These are phyloP conservation scores for Globodera rostochiensis DNA, from an alignment of 1,140 invertebrate genomes.

Conservation along the genomic window DNA sequence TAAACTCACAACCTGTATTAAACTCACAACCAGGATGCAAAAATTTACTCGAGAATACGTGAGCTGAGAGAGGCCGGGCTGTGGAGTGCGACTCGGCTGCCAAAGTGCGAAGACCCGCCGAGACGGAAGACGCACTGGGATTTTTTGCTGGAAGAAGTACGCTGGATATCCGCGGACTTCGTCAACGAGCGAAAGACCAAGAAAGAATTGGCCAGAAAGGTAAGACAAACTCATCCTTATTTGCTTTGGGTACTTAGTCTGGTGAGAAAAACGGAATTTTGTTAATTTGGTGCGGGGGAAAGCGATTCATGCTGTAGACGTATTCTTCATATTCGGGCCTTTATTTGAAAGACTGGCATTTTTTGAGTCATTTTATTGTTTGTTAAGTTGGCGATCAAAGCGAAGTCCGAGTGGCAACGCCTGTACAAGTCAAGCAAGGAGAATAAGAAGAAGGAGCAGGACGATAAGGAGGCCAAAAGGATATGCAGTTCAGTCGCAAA, in stretches of 20 bases:
- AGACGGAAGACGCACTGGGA: constrained; percentile 81
- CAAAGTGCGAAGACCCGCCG: constrained; percentile 59
- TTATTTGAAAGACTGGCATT: too few relatives aligned
- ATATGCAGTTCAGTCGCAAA: constrained; percentile 87
- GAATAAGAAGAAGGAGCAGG: neutral
- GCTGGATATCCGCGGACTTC: constrained; percentile 95
- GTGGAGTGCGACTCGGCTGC: constrained; percentile 52
- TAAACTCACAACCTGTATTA: neutral
- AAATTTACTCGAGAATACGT: constrained; percentile 35
- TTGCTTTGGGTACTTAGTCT: too few relatives aligned
- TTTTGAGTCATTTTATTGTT: constrained; percentile 9
- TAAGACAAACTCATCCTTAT: constrained; percentile 59
- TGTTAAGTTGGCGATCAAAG: constrained; percentile 26
- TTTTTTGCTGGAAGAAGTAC: constrained; percentile 96
- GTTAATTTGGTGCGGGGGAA: too few relatives aligned
- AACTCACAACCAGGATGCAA: constrained; percentile 36
- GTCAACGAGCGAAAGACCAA: constrained; percentile 96
- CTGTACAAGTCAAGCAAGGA: constrained; percentile 11
- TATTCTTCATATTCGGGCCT: too few relatives aligned
- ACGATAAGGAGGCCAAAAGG: constrained; percentile 67
- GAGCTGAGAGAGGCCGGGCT: constrained; percentile 54
- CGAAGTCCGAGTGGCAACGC: constrained; percentile 32
- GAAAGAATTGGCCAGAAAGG: constrained; percentile 88
- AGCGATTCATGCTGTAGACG: too few relatives aligned
- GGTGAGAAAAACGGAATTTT: too few relatives aligned